Base-by-base conservation (phyloP, 2,888 invertebrate genomes). In the Cephalotes varians region DNA sequence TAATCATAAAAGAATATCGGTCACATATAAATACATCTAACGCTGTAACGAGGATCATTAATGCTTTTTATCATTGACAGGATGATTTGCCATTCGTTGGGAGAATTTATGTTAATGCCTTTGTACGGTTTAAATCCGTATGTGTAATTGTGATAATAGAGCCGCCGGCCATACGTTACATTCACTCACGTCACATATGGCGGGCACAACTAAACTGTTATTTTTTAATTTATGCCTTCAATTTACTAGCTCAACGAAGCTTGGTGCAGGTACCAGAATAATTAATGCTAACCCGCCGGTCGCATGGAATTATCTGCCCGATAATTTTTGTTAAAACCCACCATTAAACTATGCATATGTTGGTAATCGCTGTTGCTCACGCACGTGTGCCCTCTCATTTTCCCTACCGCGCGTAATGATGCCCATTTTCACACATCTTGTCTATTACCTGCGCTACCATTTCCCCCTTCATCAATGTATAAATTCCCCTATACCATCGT, bases 161-260 rank as follows among this genome's bases (percentile, higher is more conserved):
- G 85, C 86, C 74, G 49, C 65, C 72, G 74, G 83, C 64, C 87
- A 81, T 89, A 87, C 82, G 84, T 88, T 86, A 85, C 82, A 34
- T 54, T 31, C 86, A 62, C 81, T 69, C 72, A 74, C 86, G 86
- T 91, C 90, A 84, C 90, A 88, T 73, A 73, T 64, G 65, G 86
- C 82, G 84, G 58, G 86, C 86, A 90, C 86, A 69, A 91, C 92
- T 88, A 91, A 93, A 92, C 90, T 91, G 91, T 91, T 92, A 92
- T 92, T 90, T 91, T 77, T 90, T 92, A 93, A 92, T 92, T 92
- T 93, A 93, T 92, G 86, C 87, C 85, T 88, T 90, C 89, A 91
- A 92, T 92, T 92, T 91, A 87, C 82, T 84, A 83, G 76, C 80
- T 67, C 86, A 87, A 86, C 85, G 88, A 87, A 85, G 90, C 81